Conservation (phyloP, 2,888 invertebrate species). For the Seira sanloemensis region DNA sequence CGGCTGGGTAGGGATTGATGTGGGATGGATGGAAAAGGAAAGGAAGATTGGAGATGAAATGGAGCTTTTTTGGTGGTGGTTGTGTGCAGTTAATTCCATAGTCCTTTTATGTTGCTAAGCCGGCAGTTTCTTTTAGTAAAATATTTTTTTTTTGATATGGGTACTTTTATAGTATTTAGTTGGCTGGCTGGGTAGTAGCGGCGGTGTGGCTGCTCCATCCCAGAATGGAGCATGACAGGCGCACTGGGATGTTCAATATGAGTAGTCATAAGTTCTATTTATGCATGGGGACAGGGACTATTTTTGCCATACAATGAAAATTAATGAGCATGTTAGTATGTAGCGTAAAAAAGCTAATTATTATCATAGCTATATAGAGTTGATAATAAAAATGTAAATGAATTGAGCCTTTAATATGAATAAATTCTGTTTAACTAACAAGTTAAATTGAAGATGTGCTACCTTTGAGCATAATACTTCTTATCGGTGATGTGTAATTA, state of each 20-base stretch:
- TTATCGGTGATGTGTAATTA: slow-evolving; percentile 20
- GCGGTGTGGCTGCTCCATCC: background rate
- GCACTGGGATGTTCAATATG: background rate
- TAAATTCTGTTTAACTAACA: background rate
- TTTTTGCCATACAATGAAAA: too few species aligned
- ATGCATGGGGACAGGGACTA: too few species aligned
- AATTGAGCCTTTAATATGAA: background rate
- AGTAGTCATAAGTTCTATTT: too few species aligned
- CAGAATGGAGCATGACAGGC: background rate
- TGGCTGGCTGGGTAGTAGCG: background rate
- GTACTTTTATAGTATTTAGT: slow-evolving; percentile 31
- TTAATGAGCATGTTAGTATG: too few species aligned
- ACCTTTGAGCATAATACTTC: too few species aligned
- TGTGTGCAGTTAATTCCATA: background rate
- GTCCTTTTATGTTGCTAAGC: slow-evolving; percentile 5
- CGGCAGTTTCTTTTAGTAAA: slow-evolving; percentile 26
- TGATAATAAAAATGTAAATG: background rate
- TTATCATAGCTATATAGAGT: too few species aligned
- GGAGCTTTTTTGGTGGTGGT: slow-evolving; percentile 12
- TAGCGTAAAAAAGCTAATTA: too few species aligned
- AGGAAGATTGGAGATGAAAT: slow-evolving; percentile 38
- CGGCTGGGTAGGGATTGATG: slow-evolving; percentile 53
- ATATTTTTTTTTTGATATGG: slow-evolving; percentile 8
- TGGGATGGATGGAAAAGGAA: slow-evolving; percentile 50
- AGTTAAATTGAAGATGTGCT: background rate